Evolutionary conservation across 2,113 vertebrate genomes (phyloP).

Genomic region (Zootoca vivipara): DNA sequence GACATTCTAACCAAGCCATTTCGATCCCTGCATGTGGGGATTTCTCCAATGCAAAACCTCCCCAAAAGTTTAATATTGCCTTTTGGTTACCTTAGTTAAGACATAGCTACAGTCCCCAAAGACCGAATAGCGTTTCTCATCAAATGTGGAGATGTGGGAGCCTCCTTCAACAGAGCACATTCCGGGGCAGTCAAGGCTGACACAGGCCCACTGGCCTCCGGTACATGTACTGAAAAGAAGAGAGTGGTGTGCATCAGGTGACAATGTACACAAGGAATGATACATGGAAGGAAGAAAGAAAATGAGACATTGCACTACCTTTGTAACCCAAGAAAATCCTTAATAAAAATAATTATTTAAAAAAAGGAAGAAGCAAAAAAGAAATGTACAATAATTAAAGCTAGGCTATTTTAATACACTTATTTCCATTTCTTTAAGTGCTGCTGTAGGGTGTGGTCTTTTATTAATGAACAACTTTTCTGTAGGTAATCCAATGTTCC

Average conservation of each 20-base stretch:
- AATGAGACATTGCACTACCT: no score
- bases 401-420: not conserved
- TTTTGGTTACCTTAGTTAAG: constrained; percentile 74
- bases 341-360: no score
- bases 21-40: not conserved
- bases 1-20: not conserved
- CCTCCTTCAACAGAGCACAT: constrained; percentile 79
- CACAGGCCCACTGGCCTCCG: constrained; percentile 78
- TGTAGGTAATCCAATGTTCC: not conserved
- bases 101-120: constrained; percentile 82
- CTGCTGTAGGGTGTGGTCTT: not conserved
- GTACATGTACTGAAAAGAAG: constrained; percentile 71
- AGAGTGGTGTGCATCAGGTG: not conserved
- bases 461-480: not conserved
- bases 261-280: not conserved
- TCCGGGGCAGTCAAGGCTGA: constrained; percentile 66
- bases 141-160: constrained; percentile 79
- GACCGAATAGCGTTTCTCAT: constrained; percentile 75
- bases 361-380: not conserved
- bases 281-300: no score
- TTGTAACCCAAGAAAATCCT: no score
- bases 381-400: not conserved
- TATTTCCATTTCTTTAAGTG: not conserved
- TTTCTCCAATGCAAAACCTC: not conserved
- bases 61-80: not conserved